Evolutionary conservation across 1,140 invertebrate genomes (phyloP).

Genomic region (Daktulosphaira vitifoliae): DNA sequence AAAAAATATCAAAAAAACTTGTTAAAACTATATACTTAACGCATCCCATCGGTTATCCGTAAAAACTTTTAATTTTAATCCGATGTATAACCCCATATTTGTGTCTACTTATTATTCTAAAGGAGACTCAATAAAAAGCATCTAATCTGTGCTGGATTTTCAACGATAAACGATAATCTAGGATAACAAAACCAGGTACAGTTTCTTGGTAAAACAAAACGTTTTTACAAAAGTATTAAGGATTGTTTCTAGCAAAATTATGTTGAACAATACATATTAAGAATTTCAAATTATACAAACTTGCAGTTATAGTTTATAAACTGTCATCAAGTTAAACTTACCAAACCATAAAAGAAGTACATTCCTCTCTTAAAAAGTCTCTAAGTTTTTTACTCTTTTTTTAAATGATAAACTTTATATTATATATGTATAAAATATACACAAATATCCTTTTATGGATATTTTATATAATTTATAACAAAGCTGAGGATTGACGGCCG

Average conservation of each 20-base stretch:
- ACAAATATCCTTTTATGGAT: no score
- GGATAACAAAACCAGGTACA: no score
- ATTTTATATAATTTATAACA: no score
- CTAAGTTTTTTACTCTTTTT: no score
- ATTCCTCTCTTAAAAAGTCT: no score
- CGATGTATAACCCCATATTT: neutral
- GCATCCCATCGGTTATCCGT: neutral
- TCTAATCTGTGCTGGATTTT: conserved; percentile 3
- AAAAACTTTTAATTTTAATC: conserved; percentile 1
- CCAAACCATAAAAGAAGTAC: no score
- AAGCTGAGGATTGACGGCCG: no score
- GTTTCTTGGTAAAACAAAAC: conserved; percentile 1
- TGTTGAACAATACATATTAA: neutral
- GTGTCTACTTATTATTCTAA: conserved; percentile 15
- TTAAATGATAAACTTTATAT: no score
- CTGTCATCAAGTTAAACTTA: no score
- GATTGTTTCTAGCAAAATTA: neutral
- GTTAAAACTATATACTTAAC: conserved; percentile 19
- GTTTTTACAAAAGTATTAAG: neutral
- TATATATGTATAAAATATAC: no score
- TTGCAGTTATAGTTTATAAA: no score
- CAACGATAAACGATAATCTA: conserved; percentile 19
- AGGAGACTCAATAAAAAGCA: neutral
- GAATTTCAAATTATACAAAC: neutral
- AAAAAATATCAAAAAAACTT: no score